A percentile compares a stretch with the other conserved stretches of the same genome.
These are phyloP conservation scores for Danio albolineatus DNA, from an alignment of 2,797 vertebrate species.

Conservation along the genomic window DNA sequence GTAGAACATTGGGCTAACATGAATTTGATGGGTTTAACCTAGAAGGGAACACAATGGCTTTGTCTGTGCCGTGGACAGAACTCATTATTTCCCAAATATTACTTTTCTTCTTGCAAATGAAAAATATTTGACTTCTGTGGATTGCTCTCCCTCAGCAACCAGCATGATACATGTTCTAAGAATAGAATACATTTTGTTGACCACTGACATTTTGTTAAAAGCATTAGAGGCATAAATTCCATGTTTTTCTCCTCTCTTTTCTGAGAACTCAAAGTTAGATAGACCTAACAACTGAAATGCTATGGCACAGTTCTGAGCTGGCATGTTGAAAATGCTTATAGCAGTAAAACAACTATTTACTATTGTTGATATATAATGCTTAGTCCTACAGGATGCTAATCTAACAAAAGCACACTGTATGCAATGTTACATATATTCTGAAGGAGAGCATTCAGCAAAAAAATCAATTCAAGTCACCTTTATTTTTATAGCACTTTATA, in stretches of 20 bases:
- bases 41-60: not conserved
- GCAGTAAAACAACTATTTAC: too few species aligned
- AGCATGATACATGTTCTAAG: too few species aligned
- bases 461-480: too few species aligned
- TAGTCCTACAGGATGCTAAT: too few species aligned
- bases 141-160: not conserved
- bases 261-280: not conserved
- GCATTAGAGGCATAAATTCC: not conserved
- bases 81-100: not conserved
- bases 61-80: not conserved
- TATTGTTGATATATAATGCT: too few species aligned
- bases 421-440: too few species aligned
- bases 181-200: conserved; percentile 2
- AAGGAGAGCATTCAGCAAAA: too few species aligned
- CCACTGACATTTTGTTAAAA: conserved; percentile 4
- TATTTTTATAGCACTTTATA: too few species aligned
- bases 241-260: not conserved
- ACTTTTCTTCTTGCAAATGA: not conserved
- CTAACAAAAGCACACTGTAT: too few species aligned
- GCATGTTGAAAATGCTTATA: too few species aligned
- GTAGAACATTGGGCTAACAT: not conserved
- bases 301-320: too few species aligned
- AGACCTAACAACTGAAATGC: too few species aligned
- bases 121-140: not conserved
- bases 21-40: not conserved